Evolutionary conservation across 2,797 vertebrate species (phyloP), one percentile per base, ranked within the genome.

Genomic region (Bradypodion ventrale): DNA sequence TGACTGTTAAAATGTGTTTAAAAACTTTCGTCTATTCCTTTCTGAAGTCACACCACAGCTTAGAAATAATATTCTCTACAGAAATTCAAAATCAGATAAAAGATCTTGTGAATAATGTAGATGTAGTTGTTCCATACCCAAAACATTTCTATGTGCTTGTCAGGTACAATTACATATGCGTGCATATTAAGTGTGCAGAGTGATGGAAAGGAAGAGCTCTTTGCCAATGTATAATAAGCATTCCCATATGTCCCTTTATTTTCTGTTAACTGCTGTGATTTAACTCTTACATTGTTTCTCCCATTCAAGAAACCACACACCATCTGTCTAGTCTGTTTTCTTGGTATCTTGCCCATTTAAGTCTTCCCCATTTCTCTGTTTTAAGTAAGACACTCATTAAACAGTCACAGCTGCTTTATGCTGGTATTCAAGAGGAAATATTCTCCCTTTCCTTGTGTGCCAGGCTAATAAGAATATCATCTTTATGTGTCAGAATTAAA

Each of bases 301-400:
- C 80, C 65, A 6, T 80, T 83, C 42, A 76, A 87, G 89, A 83
- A 94, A 94, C 93, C 78, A 94, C 37, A 86, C 65, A 90, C 85
- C 86, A 92, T 89, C 89, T 94, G 87, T 60, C 84, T 87, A 90
- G 80, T 86, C 83, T 92, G 62, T 87, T 92, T 95, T 90, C 90
- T 93, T 90, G 90, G 89, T 90, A 89, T 81, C 1, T 9, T 89
- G 83, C 87, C 89, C 83, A 87, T 87, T 91, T 86, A 59, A 27
- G 63, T 78, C 83, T 88, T 92, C 91, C 89, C 88, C 88, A 80
- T 88, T 92, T 90, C 83, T 91, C 83, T 92, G 15, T 92, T 93
- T 92, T 89, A 88, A 90, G 85, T 66, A 90, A 90, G 78, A 80
- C n/a, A 83, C 1, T 74, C 65, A 82, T 79, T 8, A 21, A 60